These are phyloP conservation scores for Drosophila guanche DNA, from an alignment of 1,140 invertebrate species.

Conservation along the genomic window DNA sequence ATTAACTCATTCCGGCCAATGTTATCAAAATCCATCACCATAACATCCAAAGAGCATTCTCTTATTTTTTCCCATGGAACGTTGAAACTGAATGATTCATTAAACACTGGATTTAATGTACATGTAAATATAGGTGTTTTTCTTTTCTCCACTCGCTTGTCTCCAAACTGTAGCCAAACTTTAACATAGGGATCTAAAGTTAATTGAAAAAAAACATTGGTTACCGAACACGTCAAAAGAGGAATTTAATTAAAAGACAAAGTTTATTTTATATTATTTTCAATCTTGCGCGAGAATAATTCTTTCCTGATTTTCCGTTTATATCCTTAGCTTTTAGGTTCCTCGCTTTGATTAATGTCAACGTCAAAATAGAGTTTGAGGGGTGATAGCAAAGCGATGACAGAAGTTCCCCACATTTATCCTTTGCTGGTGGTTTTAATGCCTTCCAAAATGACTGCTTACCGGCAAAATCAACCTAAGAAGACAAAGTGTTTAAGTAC, in stretches of 20 bases:
- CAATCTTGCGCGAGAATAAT: not conserved
- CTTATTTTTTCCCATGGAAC: conserved; percentile 97
- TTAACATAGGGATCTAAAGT: conserved; percentile 96
- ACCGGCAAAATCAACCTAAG: conserved; percentile 92
- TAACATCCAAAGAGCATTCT: conserved; percentile 95
- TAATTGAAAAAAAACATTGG: not conserved
- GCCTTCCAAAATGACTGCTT: conserved; percentile 96
- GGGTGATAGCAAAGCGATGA: conserved; percentile 96
- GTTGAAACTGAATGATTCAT: conserved; percentile 96
- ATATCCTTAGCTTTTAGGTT: conserved; percentile 97
- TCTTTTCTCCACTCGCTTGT: conserved; percentile 96
- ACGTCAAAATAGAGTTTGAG: conserved; percentile 93
- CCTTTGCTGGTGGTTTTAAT: conserved; percentile 95
- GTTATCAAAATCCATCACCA: conserved; percentile 98
- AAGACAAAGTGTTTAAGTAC: too few species aligned
- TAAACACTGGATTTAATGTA: conserved; percentile 95
- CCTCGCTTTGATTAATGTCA: conserved; percentile 94
- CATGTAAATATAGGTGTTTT: conserved; percentile 98
- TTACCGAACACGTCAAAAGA: too few species aligned
- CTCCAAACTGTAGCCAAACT: conserved; percentile 97
- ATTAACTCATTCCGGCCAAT: conserved; percentile 96
- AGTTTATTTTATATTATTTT: not conserved
- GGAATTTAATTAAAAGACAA: too few species aligned
- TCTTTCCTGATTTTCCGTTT: conserved; percentile 95
- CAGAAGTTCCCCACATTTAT: conserved; percentile 95